Evolutionary conservation across 2,113 vertebrate species (phyloP).

Genomic region (Myxocyprinus asiaticus): DNA sequence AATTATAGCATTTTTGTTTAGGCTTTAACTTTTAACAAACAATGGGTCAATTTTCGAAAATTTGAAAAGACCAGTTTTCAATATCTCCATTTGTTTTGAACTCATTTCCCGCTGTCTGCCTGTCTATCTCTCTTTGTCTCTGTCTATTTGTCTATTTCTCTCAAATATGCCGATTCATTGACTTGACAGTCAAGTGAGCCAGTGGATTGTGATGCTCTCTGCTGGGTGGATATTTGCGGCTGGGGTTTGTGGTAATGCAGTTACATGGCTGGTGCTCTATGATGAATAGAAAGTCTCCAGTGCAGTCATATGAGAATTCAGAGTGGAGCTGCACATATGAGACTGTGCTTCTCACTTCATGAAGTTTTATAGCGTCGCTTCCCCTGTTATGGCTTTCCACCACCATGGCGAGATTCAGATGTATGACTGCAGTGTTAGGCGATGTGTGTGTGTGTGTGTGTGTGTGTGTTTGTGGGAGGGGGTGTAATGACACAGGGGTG

Average conservation of each 20-base stretch:
- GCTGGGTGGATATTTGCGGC: conserved; percentile 34
- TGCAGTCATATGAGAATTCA: conserved; percentile 49
- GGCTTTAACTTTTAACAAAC: too few species aligned
- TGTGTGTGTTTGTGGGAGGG: not conserved
- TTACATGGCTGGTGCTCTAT: conserved; percentile 47
- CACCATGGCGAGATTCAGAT: conserved; percentile 22
- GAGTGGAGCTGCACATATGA: conserved; percentile 8
- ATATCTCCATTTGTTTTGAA: too few species aligned
- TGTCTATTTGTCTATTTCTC: not conserved
- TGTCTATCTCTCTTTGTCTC: too few species aligned
- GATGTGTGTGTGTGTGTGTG: not conserved
- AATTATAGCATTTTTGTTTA: too few species aligned
- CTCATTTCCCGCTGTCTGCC: too few species aligned
- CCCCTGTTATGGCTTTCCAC: conserved; percentile 31
- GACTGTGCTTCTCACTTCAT: conserved; percentile 39
- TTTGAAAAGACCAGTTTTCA: too few species aligned
- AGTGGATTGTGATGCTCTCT: conserved; percentile 27
- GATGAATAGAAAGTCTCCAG: conserved; percentile 55
- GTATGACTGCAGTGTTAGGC: not conserved
- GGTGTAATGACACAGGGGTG: conserved; percentile 23
- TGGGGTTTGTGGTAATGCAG: conserved; percentile 43
- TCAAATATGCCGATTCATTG: conserved; percentile 42
- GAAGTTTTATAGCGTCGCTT: conserved; percentile 46
- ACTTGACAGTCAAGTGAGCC: conserved; percentile 50
- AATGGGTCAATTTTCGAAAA: too few species aligned